Percentiles rank a stretch among this genome's conserved stretches.
These are phyloP conservation scores for Drosophila gunungcola DNA, from an alignment of 1,140 invertebrate species.

Conservation along the genomic window DNA sequence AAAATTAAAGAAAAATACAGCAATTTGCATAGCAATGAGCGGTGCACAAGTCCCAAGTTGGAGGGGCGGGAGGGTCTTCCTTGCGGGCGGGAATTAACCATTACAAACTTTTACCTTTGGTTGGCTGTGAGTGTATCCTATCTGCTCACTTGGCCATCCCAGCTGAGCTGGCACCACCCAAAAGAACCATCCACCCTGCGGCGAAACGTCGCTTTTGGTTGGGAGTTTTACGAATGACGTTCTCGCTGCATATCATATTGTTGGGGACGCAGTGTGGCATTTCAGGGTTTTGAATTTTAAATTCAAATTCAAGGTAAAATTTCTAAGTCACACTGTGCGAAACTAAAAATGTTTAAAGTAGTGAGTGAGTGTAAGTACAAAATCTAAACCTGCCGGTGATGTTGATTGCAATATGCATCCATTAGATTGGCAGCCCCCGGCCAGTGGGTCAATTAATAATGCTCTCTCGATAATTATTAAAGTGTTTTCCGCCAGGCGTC, in stretches of 20 bases:
- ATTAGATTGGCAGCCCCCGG: constrained; percentile 7
- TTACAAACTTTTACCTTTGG: constrained; percentile 56
- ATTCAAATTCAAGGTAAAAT: constrained; percentile 46
- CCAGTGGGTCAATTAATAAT: constrained; percentile 15
- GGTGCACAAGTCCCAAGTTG: constrained; percentile 16
- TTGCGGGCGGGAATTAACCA: constrained; percentile 36
- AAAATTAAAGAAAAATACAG: constrained; percentile 78
- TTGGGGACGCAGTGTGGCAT: constrained; percentile 47
- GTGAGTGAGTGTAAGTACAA: constrained; percentile 1
- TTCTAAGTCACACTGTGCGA: constrained; percentile 4
- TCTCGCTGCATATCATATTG: constrained; percentile 54
- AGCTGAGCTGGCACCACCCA: constrained; percentile 3
- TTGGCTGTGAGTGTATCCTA: not conserved
- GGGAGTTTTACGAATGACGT: constrained; percentile 25
- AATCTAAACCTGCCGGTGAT: not conserved
- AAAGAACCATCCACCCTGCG: not conserved
- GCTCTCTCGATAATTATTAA: constrained; percentile 29
- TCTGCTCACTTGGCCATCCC: constrained; percentile 19
- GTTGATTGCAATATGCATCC: constrained; percentile 28
- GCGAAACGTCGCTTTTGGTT: constrained; percentile 8
- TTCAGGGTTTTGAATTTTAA: constrained; percentile 47
- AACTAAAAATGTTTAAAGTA: not conserved
- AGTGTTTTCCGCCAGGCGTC: constrained; percentile 17
- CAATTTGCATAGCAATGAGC: constrained; percentile 78
- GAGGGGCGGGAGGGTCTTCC: not conserved